Conservation (phyloP, 1,140 invertebrate species). For the Teleopsis dalmanni region DNA sequence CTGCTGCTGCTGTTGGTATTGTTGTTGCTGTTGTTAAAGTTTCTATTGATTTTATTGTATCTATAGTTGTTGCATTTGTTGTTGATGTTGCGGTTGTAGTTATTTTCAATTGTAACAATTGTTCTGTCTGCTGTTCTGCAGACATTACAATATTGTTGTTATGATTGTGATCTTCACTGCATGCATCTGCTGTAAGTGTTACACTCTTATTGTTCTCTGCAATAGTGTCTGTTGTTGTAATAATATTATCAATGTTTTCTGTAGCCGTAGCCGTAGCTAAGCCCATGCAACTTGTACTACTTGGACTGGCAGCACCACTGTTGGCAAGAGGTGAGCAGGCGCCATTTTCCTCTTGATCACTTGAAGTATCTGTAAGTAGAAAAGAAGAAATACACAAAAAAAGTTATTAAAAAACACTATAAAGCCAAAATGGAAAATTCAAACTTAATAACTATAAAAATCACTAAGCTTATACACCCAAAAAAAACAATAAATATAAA, state of each 20-base stretch:
- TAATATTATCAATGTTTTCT: conserved; percentile 4
- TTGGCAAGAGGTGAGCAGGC: conserved; percentile 11
- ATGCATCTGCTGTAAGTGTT: not conserved
- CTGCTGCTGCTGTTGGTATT: conserved; percentile 41
- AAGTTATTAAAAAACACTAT: no score
- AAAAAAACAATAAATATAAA: no score
- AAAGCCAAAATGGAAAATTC: no score
- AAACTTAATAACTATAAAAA: no score
- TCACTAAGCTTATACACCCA: no score
- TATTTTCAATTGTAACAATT: no score
- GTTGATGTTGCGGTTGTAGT: conserved; percentile 49
- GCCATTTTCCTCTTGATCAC: conserved; percentile 41
- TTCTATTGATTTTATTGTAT: no score
- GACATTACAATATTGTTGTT: conserved; percentile 12
- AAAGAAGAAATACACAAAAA: no score
- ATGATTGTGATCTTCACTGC: conserved; percentile 11
- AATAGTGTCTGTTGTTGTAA: conserved; percentile 5
- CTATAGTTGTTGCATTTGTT: conserved; percentile 10
- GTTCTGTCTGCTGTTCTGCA: conserved; percentile 46
- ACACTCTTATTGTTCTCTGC: not conserved
- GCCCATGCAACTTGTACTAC: not conserved
- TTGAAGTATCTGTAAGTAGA: conserved; percentile 23
- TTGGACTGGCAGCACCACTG: not conserved
- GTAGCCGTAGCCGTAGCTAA: conserved; percentile 1
- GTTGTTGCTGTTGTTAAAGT: no score